A percentile compares a stretch with the other conserved stretches of the same genome.
Evolutionary conservation across 2,888 invertebrate species (phyloP).

Genomic region (Ennomos fuscantarius): DNA sequence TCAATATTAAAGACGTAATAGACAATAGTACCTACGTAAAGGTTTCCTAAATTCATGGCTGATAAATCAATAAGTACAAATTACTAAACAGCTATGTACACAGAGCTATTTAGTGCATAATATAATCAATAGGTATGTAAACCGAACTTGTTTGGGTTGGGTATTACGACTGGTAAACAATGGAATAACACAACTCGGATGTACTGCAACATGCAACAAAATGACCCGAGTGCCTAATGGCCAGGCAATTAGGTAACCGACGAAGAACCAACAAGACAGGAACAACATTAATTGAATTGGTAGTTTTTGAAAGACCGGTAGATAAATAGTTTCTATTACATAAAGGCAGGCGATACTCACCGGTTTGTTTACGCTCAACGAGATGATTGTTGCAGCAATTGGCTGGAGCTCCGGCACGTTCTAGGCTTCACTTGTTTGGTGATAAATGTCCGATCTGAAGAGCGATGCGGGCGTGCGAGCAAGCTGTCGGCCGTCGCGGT

Average conservation of each 20-base stretch:
- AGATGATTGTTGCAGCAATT: slow-evolving; percentile 83
- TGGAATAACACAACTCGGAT: not conserved
- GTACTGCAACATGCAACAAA: slow-evolving; percentile 3
- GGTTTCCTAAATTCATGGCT: no score
- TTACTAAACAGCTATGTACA: not conserved
- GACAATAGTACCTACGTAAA: no score
- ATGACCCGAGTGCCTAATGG: slow-evolving; percentile 15
- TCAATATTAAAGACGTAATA: no score
- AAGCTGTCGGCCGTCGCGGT: slow-evolving; percentile 59
- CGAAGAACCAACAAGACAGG: slow-evolving; percentile 26
- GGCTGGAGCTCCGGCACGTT: slow-evolving; percentile 74
- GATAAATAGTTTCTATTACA: slow-evolving; percentile 51
- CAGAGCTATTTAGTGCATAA: not conserved
- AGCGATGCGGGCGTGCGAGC: slow-evolving; percentile 56
- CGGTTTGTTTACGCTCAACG: slow-evolving; percentile 81
- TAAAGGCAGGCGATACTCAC: slow-evolving; percentile 71
- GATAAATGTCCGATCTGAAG: slow-evolving; percentile 42
- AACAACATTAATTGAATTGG: slow-evolving; percentile 35
- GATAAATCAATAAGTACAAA: no score
- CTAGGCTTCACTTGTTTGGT: slow-evolving; percentile 45
- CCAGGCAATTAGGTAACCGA: slow-evolving; percentile 23
- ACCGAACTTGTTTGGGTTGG: slow-evolving; percentile 23
- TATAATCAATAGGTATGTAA: not conserved
- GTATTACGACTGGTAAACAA: slow-evolving; percentile 11
- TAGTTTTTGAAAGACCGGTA: slow-evolving; percentile 27